Conservation (phyloP, 2,888 invertebrate species). For the Elegia similella region DNA sequence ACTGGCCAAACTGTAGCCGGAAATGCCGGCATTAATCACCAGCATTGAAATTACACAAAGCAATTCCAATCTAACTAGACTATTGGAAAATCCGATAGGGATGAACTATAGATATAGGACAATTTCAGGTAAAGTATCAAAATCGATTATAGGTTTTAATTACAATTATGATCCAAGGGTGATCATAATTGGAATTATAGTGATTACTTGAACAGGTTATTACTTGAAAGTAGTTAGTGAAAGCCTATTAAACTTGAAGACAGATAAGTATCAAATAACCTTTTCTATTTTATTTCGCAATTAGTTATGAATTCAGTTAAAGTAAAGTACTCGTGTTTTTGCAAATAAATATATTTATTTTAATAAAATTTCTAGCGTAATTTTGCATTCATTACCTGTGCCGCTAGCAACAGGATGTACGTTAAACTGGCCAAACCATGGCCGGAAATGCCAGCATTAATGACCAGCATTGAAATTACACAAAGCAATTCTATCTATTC, state of each 20-base stretch:
- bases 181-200: too few relatives aligned
- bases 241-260: too few relatives aligned
- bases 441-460: conserved; percentile 35
- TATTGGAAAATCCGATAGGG: background rate
- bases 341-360: too few relatives aligned
- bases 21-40: conserved; percentile 35
- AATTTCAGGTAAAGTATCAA: too few relatives aligned
- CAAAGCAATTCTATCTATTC: conserved; percentile 23
- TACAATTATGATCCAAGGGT: too few relatives aligned
- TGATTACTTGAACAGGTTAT: too few relatives aligned
- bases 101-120: too few relatives aligned
- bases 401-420: background rate
- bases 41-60: conserved; percentile 28
- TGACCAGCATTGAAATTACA: conserved; percentile 32
- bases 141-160: too few relatives aligned
- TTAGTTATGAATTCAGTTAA: too few relatives aligned
- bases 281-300: too few relatives aligned
- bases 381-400: background rate
- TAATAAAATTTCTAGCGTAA: background rate
- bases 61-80: conserved; percentile 23
- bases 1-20: conserved; percentile 23
- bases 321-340: background rate
- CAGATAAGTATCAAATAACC: too few relatives aligned
- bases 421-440: conserved; percentile 3
- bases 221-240: too few relatives aligned